A percentile compares a stretch with the other conserved stretches of the same genome.
phyloP scores from a whole-genome alignment of 2,797 vertebrate species.

The Oophaga sylvatica region DNA sequence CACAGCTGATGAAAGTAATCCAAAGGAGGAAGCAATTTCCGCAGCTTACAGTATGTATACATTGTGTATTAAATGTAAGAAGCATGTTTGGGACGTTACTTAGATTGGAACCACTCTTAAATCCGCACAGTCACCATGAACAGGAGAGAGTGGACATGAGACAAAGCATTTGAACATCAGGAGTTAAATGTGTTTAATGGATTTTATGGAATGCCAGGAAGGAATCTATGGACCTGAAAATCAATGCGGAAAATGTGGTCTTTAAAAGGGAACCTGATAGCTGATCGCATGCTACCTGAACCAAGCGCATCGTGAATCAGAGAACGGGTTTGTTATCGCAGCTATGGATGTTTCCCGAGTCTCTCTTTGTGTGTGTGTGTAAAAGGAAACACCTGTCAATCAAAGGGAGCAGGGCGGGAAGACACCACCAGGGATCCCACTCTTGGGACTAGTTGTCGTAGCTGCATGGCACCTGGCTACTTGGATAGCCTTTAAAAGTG shows the following conservation, averaged over 20 bases:
- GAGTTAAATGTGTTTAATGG: neutral
- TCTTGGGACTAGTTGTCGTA: no score
- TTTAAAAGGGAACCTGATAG: neutral
- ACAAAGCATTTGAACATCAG: neutral
- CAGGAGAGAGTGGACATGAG: conserved; percentile 11
- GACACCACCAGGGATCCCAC: no score
- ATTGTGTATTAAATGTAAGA: conserved; percentile 32
- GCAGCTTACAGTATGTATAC: conserved; percentile 22
- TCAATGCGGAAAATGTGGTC: neutral
- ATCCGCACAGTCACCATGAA: neutral
- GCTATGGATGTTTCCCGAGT: no score
- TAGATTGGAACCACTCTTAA: conserved; percentile 21
- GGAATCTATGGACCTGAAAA: neutral
- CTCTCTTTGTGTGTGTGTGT: no score
- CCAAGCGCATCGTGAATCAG: no score
- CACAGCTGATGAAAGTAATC: conserved; percentile 50
- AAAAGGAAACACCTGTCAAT: no score
- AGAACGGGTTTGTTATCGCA: no score
- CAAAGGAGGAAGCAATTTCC: conserved; percentile 30
- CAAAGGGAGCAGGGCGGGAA: no score
- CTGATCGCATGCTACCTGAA: no score
- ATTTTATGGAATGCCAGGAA: neutral
- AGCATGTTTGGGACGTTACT: neutral
- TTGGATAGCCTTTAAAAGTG: no score
- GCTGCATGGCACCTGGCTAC: no score